Evolutionary conservation across 1,140 invertebrate genomes (phyloP), one percentile per base, ranked within the genome.

Genomic region (Dendroctonus ponderosae): DNA sequence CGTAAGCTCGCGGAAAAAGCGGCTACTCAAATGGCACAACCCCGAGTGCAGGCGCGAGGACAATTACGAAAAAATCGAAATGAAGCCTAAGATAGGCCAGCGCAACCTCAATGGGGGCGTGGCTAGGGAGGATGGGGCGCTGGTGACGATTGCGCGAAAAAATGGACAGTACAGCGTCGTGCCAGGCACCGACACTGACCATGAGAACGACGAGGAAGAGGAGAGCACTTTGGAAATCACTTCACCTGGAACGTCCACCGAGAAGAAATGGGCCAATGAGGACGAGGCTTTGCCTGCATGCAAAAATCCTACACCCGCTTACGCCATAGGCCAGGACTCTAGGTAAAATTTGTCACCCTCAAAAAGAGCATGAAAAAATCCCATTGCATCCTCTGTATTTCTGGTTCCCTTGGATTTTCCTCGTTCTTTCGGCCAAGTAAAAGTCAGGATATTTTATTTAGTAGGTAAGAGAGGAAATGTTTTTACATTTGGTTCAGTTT

Each of bases 1-100:
- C 74, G 86, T 79, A 73, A 73, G 84, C 71, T 71, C 86, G 76
- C 76, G 80, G 4, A 77, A 80, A 43, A 78, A 76, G 58, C 72
- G 74, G 26, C 62, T 74, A 54, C 53, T 74, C 7, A 73, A 71
- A 26, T 76, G 74, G 69, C 68, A 73, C 11, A 70, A 59, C 51
- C 74, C 76, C 42, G 74, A 78, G 65, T 74, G 80, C 5, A 62
- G 80, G 49, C 79, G 83, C 49, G 83, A 85, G 46, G 87, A 89
- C 71, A 88, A 62, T 42, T 89, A 89, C 72, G 89, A 90, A 75
- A 90, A 90, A 80, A 89, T 90, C 65, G 88, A 90, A 74, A 83
- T 88, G 80, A 87, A 84, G 77, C 82, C 84, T 69, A 82, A 83
- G 68, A 72, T 71, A 14, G 51, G 72, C 38, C 57, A 51, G n/a